phyloP scores from a whole-genome alignment of 2,888 invertebrate species.

The Eupithecia subumbrata region DNA sequence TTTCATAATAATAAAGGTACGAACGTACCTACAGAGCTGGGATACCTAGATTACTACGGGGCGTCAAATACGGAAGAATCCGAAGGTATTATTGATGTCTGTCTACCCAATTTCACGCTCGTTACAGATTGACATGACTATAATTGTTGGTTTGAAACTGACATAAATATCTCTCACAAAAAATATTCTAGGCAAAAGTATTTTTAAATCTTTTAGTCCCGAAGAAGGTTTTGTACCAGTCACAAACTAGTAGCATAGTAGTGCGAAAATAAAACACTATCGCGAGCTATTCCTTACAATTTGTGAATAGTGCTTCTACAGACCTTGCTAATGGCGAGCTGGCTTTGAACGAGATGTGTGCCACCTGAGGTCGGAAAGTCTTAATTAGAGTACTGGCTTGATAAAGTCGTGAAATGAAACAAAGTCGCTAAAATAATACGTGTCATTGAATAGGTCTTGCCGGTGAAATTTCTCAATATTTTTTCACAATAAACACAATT shows the following conservation, averaged over 20 bases:
- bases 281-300: not conserved
- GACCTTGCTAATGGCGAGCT: not conserved
- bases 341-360: not conserved
- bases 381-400: not conserved
- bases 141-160: slow-evolving; percentile 2
- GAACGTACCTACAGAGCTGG: not conserved
- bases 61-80: not conserved
- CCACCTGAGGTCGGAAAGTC: not conserved
- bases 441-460: not conserved
- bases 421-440: not conserved
- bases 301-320: not conserved
- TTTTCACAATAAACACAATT: not conserved
- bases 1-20: not conserved
- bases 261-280: not conserved
- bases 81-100: slow-evolving; percentile 4
- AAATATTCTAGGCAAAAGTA: not conserved
- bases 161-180: not conserved
- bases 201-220: not conserved
- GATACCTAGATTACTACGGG: not conserved
- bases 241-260: not conserved
- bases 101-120: slow-evolving; percentile 7
- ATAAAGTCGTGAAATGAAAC: not conserved
- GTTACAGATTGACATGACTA: slow-evolving; percentile 1
- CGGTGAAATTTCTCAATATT: not conserved
- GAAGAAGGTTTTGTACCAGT: not conserved